Conservation (phyloP, 2,888 invertebrate species). For the Agonopterix arenella region DNA sequence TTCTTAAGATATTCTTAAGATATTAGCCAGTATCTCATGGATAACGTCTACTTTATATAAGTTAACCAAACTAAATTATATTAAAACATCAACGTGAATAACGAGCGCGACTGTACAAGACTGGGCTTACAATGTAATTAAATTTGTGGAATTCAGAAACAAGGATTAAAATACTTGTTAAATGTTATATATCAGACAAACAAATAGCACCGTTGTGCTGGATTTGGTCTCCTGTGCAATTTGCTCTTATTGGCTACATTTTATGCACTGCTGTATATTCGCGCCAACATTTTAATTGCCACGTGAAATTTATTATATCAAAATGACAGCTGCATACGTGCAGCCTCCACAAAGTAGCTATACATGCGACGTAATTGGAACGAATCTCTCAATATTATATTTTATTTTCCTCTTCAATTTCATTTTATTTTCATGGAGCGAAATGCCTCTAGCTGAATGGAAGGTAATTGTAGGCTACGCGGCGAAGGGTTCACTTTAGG, state of each 20-base stretch:
- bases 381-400: conserved; percentile 62
- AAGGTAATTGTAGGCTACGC: conserved; percentile 70
- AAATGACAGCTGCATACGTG: conserved; percentile 27
- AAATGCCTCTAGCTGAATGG: conserved; percentile 60
- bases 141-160: conserved; percentile 26
- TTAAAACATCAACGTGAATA: conserved; percentile 12
- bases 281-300: conserved; percentile 40
- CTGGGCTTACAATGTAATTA: conserved; percentile 31
- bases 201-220: background rate
- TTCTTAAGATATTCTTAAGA: conserved; percentile 38
- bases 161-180: conserved; percentile 24
- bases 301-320: conserved; percentile 31
- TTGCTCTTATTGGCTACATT: conserved; percentile 31
- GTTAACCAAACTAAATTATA: conserved; percentile 10
- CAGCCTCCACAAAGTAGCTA: conserved; percentile 1
- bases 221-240: conserved; percentile 5
- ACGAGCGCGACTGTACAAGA: conserved; percentile 41
- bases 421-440: conserved; percentile 55
- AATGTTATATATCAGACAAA: conserved; percentile 11
- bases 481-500: conserved; percentile 67
- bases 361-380: conserved; percentile 44
- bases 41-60: conserved; percentile 2
- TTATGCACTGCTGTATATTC: conserved; percentile 20
- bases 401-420: conserved; percentile 68
- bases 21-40: conserved; percentile 30